Percentiles rank a stretch among this genome's conserved stretches.
phyloP scores from a whole-genome alignment of 1,140 invertebrate genomes.

The Papilio aristodemus region DNA sequence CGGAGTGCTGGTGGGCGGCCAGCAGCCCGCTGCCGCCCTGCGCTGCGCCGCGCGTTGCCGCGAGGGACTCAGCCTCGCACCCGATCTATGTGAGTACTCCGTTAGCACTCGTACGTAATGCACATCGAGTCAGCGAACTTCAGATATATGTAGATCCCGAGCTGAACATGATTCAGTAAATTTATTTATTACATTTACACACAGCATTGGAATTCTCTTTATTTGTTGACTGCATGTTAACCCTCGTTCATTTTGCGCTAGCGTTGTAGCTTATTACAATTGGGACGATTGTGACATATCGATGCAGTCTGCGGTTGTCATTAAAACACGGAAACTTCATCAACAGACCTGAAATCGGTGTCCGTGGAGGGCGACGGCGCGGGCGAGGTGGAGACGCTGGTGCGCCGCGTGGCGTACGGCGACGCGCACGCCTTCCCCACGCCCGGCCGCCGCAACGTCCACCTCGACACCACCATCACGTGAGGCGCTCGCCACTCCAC shows the following conservation, averaged over 20 bases:
- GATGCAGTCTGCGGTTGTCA: too few relatives aligned
- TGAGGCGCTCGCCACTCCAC: slow-evolving; percentile 62
- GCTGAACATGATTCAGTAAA: too few relatives aligned
- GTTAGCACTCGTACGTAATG: background rate
- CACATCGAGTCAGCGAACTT: background rate
- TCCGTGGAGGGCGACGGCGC: slow-evolving; percentile 94
- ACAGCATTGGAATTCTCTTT: background rate
- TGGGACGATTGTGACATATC: too few relatives aligned
- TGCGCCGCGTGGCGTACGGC: slow-evolving; percentile 93
- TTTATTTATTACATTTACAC: background rate
- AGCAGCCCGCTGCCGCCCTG: slow-evolving; percentile 90
- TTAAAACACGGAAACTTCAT: too few relatives aligned
- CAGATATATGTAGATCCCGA: too few relatives aligned
- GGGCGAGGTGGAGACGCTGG: slow-evolving; percentile 92
- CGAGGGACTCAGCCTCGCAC: slow-evolving; percentile 61
- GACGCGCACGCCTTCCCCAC: slow-evolving; percentile 95
- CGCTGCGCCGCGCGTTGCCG: slow-evolving; percentile 87
- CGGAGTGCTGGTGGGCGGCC: slow-evolving; percentile 88
- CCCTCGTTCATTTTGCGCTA: too few relatives aligned
- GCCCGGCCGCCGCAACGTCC: slow-evolving; percentile 93
- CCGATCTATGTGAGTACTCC: slow-evolving; percentile 57
- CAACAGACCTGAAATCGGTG: slow-evolving; percentile 93
- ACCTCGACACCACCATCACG: slow-evolving; percentile 89
- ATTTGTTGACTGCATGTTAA: too few relatives aligned
- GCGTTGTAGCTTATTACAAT: too few relatives aligned